phyloP scores from a whole-genome alignment of 1,140 invertebrate genomes.

The Diachasmimorpha longicaudata region DNA sequence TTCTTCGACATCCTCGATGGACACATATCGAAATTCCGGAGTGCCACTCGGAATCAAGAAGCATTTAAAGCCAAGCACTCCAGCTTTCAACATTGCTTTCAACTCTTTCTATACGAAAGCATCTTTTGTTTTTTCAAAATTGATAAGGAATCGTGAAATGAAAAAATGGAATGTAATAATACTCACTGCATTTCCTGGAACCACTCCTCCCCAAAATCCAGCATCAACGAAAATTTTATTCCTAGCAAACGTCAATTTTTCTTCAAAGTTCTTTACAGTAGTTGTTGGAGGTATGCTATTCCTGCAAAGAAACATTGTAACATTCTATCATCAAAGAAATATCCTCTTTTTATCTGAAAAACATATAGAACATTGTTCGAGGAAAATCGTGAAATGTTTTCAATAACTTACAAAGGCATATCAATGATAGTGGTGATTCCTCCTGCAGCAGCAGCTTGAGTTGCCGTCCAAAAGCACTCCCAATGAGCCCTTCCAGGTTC shows the following conservation, averaged over 20 bases:
- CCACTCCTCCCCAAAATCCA: conserved; percentile 77
- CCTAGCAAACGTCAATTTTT: conserved; percentile 66
- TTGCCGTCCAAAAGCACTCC: conserved; percentile 76
- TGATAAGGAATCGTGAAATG: too few relatives aligned
- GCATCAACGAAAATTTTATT: conserved; percentile 73
- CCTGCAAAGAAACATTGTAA: conserved; percentile 52
- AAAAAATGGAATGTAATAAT: too few relatives aligned
- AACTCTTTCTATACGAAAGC: conserved; percentile 65
- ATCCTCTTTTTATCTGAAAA: background rate
- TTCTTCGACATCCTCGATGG: conserved; percentile 62
- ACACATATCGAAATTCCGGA: conserved; percentile 71
- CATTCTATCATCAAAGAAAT: too few relatives aligned
- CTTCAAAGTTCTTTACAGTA: conserved; percentile 66
- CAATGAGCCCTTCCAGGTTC: conserved; percentile 81
- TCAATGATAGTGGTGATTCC: conserved; percentile 78
- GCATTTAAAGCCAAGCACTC: conserved; percentile 78
- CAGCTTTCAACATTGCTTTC: conserved; percentile 66
- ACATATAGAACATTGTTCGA: background rate
- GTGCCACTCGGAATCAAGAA: conserved; percentile 73
- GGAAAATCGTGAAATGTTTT: too few relatives aligned
- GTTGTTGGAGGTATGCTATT: conserved; percentile 77
- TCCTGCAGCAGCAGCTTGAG: conserved; percentile 73
- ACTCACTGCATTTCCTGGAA: conserved; percentile 68
- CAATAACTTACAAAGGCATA: conserved; percentile 71
- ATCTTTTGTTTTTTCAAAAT: too few relatives aligned